Evolutionary conservation across 2,113 vertebrate species (phyloP).

Genomic region (Cavia porcellus): DNA sequence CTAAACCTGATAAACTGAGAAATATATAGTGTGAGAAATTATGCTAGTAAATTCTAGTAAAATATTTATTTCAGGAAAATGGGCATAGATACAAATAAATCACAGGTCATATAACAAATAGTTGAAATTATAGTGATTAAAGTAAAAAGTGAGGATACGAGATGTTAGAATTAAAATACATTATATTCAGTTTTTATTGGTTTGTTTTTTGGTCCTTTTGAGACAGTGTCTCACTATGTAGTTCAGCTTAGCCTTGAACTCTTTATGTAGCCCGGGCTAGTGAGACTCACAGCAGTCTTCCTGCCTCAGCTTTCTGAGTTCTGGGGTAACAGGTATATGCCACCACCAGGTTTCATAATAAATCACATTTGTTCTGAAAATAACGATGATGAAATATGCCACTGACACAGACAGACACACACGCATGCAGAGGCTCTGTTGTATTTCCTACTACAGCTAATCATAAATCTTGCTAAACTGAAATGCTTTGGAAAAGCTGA

Average conservation of each 20-base stretch:
- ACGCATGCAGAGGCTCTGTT: neutral
- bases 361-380: neutral
- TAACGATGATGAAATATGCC: neutral
- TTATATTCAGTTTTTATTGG: neutral
- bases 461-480: neutral
- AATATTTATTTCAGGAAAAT: neutral
- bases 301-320: too few species aligned
- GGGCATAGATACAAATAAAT: neutral
- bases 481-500: slow-evolving; percentile 21
- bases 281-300: neutral
- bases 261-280: neutral
- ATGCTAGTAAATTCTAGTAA: neutral
- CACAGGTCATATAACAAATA: neutral
- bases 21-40: neutral
- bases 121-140: neutral
- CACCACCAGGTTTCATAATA: neutral
- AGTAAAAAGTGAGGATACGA: neutral
- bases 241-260: too few species aligned
- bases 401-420: neutral
- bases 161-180: neutral
- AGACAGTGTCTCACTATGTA: neutral
- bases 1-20: neutral
- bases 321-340: neutral
- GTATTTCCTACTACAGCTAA: neutral
- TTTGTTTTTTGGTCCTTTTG: neutral